phyloP scores from a whole-genome alignment of 2,113 vertebrate species.

The Crotalus horridus region DNA sequence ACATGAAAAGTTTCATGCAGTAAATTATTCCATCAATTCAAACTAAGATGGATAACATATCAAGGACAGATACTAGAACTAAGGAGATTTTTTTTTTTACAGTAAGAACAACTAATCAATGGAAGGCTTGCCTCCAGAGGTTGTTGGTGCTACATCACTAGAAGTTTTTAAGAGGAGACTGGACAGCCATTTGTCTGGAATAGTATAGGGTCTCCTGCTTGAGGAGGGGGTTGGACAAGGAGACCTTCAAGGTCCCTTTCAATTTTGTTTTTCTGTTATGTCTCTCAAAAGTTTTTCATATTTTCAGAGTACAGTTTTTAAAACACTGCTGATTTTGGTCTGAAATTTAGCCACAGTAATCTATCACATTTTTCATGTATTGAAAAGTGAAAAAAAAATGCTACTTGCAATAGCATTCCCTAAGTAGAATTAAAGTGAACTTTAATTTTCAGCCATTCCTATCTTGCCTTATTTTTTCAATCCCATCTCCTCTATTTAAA shows the following conservation, averaged over 20 bases:
- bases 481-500: background rate
- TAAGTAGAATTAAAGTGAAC: background rate
- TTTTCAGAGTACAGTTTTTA: background rate
- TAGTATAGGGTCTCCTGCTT: too few species aligned
- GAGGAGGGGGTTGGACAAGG: too few species aligned
- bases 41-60: background rate
- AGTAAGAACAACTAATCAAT: background rate
- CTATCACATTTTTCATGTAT: background rate
- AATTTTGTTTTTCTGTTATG: background rate
- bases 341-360: background rate
- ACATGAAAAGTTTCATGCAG: background rate
- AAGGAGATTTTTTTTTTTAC: background rate
- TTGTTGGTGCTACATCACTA: too few species aligned
- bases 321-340: background rate
- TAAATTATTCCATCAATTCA: background rate
- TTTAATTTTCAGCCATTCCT: background rate
- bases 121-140: too few species aligned
- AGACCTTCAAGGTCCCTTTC: background rate
- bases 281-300: background rate
- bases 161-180: too few species aligned
- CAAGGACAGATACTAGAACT: background rate
- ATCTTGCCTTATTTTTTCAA: background rate
- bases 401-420: background rate
- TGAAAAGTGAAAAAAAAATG: background rate
- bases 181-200: too few species aligned